Base-by-base conservation (phyloP, 2,113 vertebrate species). In the Empidonax traillii region DNA sequence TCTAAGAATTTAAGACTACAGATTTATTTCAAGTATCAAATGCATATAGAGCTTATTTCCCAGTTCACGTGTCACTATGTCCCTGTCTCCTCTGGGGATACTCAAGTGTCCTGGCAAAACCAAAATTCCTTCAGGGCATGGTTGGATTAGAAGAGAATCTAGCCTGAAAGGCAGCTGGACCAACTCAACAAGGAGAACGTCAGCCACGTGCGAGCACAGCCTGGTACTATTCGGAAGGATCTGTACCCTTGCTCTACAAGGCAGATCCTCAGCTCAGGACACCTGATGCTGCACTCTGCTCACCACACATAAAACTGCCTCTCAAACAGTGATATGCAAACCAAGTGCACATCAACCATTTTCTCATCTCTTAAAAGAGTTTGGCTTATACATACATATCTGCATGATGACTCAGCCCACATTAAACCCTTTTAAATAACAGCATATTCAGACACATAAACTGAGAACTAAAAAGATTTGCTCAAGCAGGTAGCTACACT, bases 171-270 rank as follows among this genome's bases (percentile, higher is more conserved):
- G 14, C 73, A 51, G 7, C 10, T 79, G 44, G 82, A 78, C 24
- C 0, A 4, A 41, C 9, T 61, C 17, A 14, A 8, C 19, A 69
- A 73, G 24, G 39, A 74, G 62, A 81, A 51, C 10, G 18, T 58
- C 47, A 55, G 39, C 30, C 23, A 33, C 2, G 1, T 0, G 0
- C 28, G 33, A 27, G 11, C 23, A 24, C 9, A 31, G 65, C 12
- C 28, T 59, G 22, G 16, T 33, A 39, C 23, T 1, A 0, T 39
- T 35, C 1, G 17, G 51, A 56, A 82, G 85, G 31, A 25, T 55
- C 7, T 0, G 0, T 24, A 27, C 6, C 9, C 1, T 3, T 2
- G 15, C 37, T 55, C 23, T 47, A 6, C 0, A 5, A 24, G 14
- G 31, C n/a, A 43, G n/a, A 47, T n/a, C 15, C 49, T 65, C 33